A percentile compares a stretch with the other conserved stretches of the same genome.
Conservation (phyloP, 1,140 invertebrate genomes). For the Phthorimaea operculella region DNA sequence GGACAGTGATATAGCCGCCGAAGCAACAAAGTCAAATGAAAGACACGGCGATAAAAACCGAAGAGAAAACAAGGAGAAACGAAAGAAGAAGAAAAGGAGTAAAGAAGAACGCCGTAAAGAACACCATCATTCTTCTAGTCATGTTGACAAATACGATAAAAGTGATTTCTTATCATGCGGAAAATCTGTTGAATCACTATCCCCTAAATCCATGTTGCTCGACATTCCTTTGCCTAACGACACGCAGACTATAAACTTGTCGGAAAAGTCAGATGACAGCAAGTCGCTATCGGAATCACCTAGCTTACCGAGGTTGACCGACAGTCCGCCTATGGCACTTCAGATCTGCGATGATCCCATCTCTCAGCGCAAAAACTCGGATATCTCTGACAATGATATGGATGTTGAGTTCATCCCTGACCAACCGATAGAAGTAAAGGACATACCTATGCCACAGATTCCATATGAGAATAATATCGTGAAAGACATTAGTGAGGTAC, state of each 20-base stretch:
- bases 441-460: constrained; percentile 49
- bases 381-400: neutral
- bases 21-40: constrained; percentile 20
- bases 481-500: constrained; percentile 53
- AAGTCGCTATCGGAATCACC: constrained; percentile 45
- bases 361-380: neutral
- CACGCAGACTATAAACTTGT: constrained; percentile 22
- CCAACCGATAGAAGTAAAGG: constrained; percentile 40
- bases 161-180: constrained; percentile 28
- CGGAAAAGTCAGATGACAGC: constrained; percentile 38
- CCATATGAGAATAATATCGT: constrained; percentile 46
- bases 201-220: constrained; percentile 41
- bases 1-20: neutral
- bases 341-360: constrained; percentile 5
- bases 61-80: constrained; percentile 79
- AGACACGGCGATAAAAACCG: constrained; percentile 60
- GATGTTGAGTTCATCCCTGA: constrained; percentile 18
- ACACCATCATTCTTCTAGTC: constrained; percentile 70
- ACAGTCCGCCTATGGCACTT: constrained; percentile 46
- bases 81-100: constrained; percentile 84
- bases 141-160: constrained; percentile 36
- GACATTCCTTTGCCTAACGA: constrained; percentile 54
- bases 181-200: constrained; percentile 26
- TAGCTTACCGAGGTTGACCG: constrained; percentile 62
- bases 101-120: constrained; percentile 81